These are phyloP conservation scores for Muscina levida DNA, from an alignment of 2,888 invertebrate genomes.

Conservation along the genomic window DNA sequence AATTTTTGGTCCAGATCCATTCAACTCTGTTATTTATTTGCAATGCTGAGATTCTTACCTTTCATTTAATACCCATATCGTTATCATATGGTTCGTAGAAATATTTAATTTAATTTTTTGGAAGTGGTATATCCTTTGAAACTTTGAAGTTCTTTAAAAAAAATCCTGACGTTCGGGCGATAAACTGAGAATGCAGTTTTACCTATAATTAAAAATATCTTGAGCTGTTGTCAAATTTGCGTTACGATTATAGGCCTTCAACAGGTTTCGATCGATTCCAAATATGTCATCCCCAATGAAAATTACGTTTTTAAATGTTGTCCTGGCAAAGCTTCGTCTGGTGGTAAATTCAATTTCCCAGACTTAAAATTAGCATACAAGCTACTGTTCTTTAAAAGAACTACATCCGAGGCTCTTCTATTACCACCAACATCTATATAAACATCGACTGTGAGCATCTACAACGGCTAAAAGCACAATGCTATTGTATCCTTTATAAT, in stretches of 20 bases:
- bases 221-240: background rate
- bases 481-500: constrained; percentile 46
- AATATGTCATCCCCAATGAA: constrained; percentile 51
- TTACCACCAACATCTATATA: constrained; percentile 40
- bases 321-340: constrained; percentile 10
- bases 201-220: constrained; percentile 45
- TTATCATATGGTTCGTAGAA: no score
- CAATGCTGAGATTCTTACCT: no score
- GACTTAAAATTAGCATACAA: background rate
- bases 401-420: constrained; percentile 17
- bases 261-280: constrained; percentile 17
- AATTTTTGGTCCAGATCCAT: no score
- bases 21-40: no score
- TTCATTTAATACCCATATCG: no score
- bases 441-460: constrained; percentile 13
- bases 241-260: constrained; percentile 37
- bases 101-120: no score
- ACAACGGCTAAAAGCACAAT: constrained; percentile 44
- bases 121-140: no score
- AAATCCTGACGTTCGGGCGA: no score
- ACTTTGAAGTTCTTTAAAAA: no score
- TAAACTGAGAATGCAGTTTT: no score
- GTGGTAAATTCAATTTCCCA: constrained; percentile 28
- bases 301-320: background rate
- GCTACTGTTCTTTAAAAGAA: constrained; percentile 6